These are phyloP conservation scores for Leguminivora glycinivorella DNA, from an alignment of 1,140 invertebrate species.

Conservation along the genomic window DNA sequence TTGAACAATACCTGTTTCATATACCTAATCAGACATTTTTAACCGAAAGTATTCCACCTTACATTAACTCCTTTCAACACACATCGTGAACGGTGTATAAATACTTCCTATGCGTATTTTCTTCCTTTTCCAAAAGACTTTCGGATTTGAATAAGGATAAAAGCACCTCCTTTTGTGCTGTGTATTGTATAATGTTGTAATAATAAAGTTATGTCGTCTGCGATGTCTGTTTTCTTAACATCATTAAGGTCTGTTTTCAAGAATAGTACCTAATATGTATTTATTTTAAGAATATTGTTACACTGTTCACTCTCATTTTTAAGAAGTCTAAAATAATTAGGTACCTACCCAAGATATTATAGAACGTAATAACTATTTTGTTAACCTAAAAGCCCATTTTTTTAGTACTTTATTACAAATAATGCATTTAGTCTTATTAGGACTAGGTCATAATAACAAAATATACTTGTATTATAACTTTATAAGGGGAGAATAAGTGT, in stretches of 20 bases:
- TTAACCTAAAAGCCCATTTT: too few relatives aligned
- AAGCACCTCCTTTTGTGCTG: neutral
- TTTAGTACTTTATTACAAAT: too few relatives aligned
- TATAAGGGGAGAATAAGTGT: too few relatives aligned
- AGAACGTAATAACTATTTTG: too few relatives aligned
- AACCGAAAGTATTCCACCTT: neutral
- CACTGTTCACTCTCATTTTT: too few relatives aligned
- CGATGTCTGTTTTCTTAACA: slow-evolving; percentile 2
- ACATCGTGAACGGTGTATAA: slow-evolving; percentile 4
- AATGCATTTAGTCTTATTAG: too few relatives aligned
- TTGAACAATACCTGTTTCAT: too few relatives aligned
- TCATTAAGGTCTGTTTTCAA: neutral
- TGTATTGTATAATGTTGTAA: slow-evolving; percentile 13
- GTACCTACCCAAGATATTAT: too few relatives aligned
- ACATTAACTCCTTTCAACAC: slow-evolving; percentile 3
- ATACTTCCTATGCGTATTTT: slow-evolving; percentile 3
- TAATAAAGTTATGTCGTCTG: neutral
- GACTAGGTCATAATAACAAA: too few relatives aligned
- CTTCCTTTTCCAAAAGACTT: slow-evolving; percentile 13
- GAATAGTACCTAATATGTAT: neutral
- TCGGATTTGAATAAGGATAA: slow-evolving; percentile 12
- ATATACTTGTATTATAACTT: too few relatives aligned
- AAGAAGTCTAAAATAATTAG: too few relatives aligned
- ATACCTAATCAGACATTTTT: neutral
- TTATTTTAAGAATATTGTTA: too few relatives aligned